Base-by-base conservation (phyloP, 2,888 invertebrate species). In the Lucinisca nassula region DNA sequence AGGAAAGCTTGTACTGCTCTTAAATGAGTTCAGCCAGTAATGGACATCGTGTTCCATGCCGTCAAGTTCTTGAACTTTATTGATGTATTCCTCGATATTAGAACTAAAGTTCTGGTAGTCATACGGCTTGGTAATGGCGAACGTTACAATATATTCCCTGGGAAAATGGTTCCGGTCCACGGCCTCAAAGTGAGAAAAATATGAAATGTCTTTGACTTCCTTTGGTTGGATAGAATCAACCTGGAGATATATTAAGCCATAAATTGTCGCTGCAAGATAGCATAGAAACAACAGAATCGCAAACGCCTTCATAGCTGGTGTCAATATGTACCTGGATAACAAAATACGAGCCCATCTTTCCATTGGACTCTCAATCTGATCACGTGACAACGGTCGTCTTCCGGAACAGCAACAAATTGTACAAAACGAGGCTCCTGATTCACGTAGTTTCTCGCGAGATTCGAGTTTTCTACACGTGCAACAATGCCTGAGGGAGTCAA, bases 371-470 rank as follows among this genome's bases (percentile, higher is more conserved):
- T 82, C 84, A 0, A 81, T 82, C 38, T 88, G 79, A 55, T 84
- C 88, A 37, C 88, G 58, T 17, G 79, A 67, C 40, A 79, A 75
- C 1, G 88, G 84, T 14, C 79, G 79, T 35, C 67, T 82, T 12
- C 88, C 88, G 21, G 84, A 77, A 27, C 88, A 88, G 55, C 88
- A 88, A 35, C 88, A 88, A 21, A 82, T 79, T 51, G 81, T 38
- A 35, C 88, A 88, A 40, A 82, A 82, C 27, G 72, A 61, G 27
- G 81, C 45, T 0, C 79, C 79, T 38, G 79, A 79, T 17, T 79
- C 75, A 17, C 61, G 38, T 0, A 84, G 72, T 32, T 88, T 51
- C 21, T 82, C 82, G 49, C 84, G 84, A 58, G 84, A 75, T 51
- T 58, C 72, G 17, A 88, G 40, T 58, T 82, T 79, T 70, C 70